These are phyloP conservation scores for Musca domestica DNA, from an alignment of 1,140 invertebrate genomes.

Conservation along the genomic window DNA sequence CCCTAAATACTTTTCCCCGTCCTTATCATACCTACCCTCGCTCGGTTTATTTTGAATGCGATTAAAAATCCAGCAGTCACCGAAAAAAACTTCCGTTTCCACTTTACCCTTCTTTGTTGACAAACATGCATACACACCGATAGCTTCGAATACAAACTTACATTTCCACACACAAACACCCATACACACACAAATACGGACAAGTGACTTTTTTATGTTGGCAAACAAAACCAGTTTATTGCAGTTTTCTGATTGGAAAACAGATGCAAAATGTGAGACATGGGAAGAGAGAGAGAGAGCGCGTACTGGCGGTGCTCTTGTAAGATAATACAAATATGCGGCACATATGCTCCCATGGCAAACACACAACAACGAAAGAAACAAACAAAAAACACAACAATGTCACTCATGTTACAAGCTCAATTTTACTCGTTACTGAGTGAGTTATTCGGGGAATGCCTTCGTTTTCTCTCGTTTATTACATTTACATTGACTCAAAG, in stretches of 20 bases:
- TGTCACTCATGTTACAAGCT: neutral
- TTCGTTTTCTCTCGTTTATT: too few species aligned
- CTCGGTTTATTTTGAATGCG: slow-evolving; percentile 2
- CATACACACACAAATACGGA: too few species aligned
- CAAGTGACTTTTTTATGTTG: neutral
- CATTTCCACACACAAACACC: neutral
- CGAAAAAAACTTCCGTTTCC: slow-evolving; percentile 14
- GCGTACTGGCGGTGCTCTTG: neutral
- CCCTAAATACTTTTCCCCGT: too few species aligned
- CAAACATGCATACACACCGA: neutral
- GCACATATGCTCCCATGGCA: neutral
- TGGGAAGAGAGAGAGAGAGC: too few species aligned
- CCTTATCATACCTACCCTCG: neutral
- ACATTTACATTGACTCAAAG: too few species aligned
- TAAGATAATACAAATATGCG: neutral
- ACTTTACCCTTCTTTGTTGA: slow-evolving; percentile 7
- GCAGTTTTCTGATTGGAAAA: slow-evolving; percentile 16
- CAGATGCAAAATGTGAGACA: neutral
- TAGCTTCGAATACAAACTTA: too few species aligned
- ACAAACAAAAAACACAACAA: neutral
- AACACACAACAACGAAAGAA: neutral
- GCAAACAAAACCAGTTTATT: slow-evolving; percentile 15
- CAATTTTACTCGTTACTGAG: neutral
- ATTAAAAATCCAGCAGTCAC: too few species aligned
- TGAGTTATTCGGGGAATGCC: neutral